Percentiles rank a stretch among this genome's conserved stretches.
Evolutionary conservation across 2,888 invertebrate genomes (phyloP).

Genomic region (Cheilosia pagana): DNA sequence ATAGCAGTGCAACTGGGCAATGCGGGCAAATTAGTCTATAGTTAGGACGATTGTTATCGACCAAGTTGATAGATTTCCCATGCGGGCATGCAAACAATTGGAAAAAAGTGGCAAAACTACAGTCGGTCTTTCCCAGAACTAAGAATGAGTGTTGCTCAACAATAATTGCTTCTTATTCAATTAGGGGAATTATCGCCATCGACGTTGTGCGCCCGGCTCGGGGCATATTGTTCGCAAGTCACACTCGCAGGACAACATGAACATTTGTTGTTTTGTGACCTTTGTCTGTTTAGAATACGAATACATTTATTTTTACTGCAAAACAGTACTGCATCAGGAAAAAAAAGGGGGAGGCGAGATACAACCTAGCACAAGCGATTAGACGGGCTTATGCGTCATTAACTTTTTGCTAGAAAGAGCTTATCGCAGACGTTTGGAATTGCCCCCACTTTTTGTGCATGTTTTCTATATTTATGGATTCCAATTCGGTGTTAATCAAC

Average conservation of each 20-base stretch:
- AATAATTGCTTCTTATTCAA: conserved; percentile 1
- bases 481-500: conserved; percentile 15
- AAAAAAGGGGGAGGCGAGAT: neutral
- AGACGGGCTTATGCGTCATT: conserved; percentile 43
- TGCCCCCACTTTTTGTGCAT: conserved; percentile 1
- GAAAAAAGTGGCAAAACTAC: neutral
- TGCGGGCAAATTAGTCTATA: no score
- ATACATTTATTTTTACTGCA: neutral
- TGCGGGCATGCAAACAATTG: neutral
- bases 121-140: neutral
- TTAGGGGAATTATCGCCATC: neutral
- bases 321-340: neutral
- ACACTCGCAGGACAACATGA: neutral
- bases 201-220: neutral
- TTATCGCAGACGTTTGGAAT: conserved; percentile 22
- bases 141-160: neutral
- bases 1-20: no score
- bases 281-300: neutral
- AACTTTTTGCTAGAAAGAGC: neutral
- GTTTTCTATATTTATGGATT: neutral
- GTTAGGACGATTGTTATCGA: no score
- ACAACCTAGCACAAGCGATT: conserved; percentile 10
- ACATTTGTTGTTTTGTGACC: neutral
- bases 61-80: neutral
- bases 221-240: conserved; percentile 27